phyloP scores from a whole-genome alignment of 1,140 invertebrate genomes.

The Drosophila arawakana region DNA sequence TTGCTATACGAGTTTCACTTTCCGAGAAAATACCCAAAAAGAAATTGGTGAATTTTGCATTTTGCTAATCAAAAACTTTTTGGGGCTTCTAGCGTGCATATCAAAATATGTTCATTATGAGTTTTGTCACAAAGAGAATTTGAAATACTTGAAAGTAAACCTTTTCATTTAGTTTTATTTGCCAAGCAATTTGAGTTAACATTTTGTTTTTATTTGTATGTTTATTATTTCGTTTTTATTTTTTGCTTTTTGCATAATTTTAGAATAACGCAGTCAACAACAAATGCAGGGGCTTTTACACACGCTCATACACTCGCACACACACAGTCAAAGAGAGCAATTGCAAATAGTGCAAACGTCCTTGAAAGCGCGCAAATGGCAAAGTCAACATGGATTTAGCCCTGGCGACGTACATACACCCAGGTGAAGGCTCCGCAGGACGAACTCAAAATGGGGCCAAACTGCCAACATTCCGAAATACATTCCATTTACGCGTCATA shows the following conservation, averaged over 20 bases:
- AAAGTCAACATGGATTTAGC: slow-evolving; percentile 67
- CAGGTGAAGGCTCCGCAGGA: slow-evolving; percentile 62
- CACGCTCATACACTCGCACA: slow-evolving; percentile 32
- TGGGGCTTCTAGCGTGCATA: background rate
- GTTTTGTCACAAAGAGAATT: slow-evolving; percentile 56
- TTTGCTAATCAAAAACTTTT: slow-evolving; percentile 56
- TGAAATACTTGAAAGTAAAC: slow-evolving; percentile 38
- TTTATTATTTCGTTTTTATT: background rate
- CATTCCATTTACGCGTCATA: background rate
- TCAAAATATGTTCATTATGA: slow-evolving; percentile 4
- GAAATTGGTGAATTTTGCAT: slow-evolving; percentile 19
- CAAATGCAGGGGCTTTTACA: slow-evolving; percentile 61
- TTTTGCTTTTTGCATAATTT: slow-evolving; percentile 27
- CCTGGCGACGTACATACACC: slow-evolving; percentile 58
- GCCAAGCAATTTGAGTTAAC: slow-evolving; percentile 57
- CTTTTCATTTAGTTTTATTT: slow-evolving; percentile 53
- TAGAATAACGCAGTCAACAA: slow-evolving; percentile 36
- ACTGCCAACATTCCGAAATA: slow-evolving; percentile 1
- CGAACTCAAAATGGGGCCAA: slow-evolving; percentile 32
- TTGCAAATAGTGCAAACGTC: slow-evolving; percentile 75
- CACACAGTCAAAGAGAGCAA: slow-evolving; percentile 54
- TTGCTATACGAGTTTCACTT: slow-evolving; percentile 20
- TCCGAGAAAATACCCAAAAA: slow-evolving; percentile 34
- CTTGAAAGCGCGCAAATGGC: slow-evolving; percentile 68
- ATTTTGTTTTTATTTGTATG: slow-evolving; percentile 34